Base-by-base conservation (phyloP, 2,797 vertebrate genomes). In the Acanthornis magna region DNA sequence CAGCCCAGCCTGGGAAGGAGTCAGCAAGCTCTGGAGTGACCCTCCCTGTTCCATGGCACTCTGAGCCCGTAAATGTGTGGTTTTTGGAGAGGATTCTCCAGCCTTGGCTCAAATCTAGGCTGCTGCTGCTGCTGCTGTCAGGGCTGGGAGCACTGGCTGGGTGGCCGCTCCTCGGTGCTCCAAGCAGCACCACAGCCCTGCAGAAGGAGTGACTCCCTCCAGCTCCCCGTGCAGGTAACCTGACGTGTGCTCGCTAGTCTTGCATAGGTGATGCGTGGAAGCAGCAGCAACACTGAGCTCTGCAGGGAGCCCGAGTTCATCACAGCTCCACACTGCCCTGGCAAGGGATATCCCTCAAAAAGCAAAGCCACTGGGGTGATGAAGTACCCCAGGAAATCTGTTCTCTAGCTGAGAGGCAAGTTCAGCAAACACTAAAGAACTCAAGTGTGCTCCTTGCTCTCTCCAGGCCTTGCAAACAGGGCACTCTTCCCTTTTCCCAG, bases 241-340 rank as follows among this genome's bases (percentile, higher is more conserved):
- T 38, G 79, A 8, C 1, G 21, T 74, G 92, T 71, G 72, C 85
- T 88, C 16, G 21, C 68, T 30, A 19, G 60, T 42, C 91, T 95
- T 96, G 95, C 95, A 94, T 91, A 95, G 91, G 79, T 87, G 88
- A 93, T 7, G 62, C 1, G 4, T 70, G 88, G 91, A 88, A 94
- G 93, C 50, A 1, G 79, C 85, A 73, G 88, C 87, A 62, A 48
- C 12, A 0, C 85, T 75, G 82, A 91, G 77, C 62, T 87, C 81
- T 67, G 76, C 47, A 51, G 79, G 82, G 51, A 91, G 74, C 62
- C 74, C 1, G 0, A 5, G 2, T 15, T 14, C 84, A 55, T 21
- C 60, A 5, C 3, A 3, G 70, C 76, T 51, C 86, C 73, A 61
- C 34, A 0, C 16, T 48, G 43, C 6, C 27, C 73, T 80, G 47